A percentile compares a stretch with the other conserved stretches of the same genome.
phyloP scores from a whole-genome alignment of 2,113 vertebrate species.

The Callipepla californica region DNA sequence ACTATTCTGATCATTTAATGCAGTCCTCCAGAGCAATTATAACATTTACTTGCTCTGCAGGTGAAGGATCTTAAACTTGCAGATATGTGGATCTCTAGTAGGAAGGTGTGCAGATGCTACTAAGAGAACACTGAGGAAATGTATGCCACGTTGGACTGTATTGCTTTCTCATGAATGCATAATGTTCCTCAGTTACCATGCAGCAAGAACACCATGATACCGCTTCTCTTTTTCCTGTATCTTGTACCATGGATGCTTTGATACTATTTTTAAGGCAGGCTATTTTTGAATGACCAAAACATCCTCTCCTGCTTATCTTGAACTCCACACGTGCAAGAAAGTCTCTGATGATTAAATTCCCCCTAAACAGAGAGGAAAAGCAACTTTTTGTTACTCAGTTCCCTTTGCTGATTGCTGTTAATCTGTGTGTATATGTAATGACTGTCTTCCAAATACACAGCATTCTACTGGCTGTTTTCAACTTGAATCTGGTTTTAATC shows the following conservation, averaged over 20 bases:
- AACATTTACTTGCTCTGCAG: neutral
- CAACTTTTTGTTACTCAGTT: neutral
- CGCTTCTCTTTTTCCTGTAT: neutral
- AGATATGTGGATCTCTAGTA: neutral
- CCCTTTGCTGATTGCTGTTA: neutral
- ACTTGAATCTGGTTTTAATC: neutral
- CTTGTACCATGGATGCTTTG: neutral
- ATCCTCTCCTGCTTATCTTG: neutral
- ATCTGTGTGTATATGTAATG: neutral
- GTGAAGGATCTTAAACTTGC: neutral
- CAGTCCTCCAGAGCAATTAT: neutral
- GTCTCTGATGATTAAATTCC: neutral
- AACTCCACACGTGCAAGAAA: neutral
- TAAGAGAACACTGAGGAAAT: neutral
- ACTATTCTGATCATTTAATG: neutral
- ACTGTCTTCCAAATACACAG: neutral
- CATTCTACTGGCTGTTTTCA: neutral
- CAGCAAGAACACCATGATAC: neutral
- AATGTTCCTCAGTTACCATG: neutral
- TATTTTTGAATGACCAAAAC: neutral
- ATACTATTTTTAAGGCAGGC: neutral
- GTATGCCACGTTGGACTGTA: accelerated
- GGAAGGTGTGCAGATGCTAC: neutral
- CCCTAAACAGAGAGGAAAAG: neutral
- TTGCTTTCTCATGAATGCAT: neutral